phyloP scores from a whole-genome alignment of 2,113 vertebrate species.

The Otus sunia region DNA sequence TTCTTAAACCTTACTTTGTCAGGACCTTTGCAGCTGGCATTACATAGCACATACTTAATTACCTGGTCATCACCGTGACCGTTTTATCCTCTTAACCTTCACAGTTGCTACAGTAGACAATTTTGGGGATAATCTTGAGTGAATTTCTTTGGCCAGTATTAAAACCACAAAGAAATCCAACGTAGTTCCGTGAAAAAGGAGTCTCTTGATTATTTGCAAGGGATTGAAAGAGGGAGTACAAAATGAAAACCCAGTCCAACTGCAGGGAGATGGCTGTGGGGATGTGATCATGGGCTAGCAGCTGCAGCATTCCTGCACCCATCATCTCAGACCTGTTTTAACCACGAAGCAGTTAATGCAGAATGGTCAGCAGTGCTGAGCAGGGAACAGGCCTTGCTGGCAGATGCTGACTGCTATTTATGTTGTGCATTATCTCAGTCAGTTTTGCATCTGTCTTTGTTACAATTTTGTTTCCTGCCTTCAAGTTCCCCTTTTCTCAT shows the following conservation, averaged over 20 bases:
- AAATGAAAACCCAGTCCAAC: not conserved
- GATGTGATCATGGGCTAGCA: not conserved
- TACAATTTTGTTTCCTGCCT: not conserved
- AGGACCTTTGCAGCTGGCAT: not conserved
- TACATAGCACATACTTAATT: not conserved
- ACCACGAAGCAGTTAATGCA: not conserved
- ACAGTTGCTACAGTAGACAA: not conserved
- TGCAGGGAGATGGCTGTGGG: not conserved
- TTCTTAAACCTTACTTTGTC: not conserved
- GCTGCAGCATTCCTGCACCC: not conserved
- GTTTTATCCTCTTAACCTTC: not conserved
- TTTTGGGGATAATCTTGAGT: not conserved
- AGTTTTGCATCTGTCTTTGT: not conserved
- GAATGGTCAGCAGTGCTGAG: not conserved
- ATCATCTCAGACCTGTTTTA: not conserved
- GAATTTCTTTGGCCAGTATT: not conserved
- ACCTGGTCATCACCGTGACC: not conserved
- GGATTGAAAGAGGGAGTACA: not conserved
- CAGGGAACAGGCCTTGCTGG: not conserved
- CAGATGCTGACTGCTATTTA: not conserved
- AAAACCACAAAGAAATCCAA: constrained; percentile 6
- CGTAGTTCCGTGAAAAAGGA: not conserved
- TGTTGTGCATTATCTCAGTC: not conserved
- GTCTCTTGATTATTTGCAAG: not conserved
- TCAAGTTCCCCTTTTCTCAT: not conserved